phyloP scores from a whole-genome alignment of 2,113 vertebrate genomes.

The Motacilla tschutschensis region DNA sequence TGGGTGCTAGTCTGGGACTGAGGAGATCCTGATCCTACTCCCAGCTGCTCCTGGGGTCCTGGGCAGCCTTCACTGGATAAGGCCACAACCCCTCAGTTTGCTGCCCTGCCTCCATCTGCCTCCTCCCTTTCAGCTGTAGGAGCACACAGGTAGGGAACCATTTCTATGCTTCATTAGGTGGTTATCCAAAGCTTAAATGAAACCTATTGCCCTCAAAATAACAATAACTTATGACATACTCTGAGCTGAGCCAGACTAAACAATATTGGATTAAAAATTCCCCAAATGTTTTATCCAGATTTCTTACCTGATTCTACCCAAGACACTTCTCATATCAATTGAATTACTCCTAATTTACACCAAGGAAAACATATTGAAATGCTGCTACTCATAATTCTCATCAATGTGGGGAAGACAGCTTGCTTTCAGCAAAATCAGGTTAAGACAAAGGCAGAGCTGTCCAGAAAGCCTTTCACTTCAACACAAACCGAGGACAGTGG shows the following conservation, averaged over 20 bases:
- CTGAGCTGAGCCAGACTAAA: background rate
- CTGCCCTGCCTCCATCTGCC: background rate
- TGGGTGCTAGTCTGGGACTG: background rate
- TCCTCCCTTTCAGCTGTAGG: background rate
- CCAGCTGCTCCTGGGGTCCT: background rate
- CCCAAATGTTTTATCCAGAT: background rate
- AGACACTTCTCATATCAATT: background rate
- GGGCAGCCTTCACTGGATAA: background rate
- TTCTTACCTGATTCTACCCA: background rate
- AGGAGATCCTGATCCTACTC: background rate
- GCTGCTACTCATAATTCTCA: background rate
- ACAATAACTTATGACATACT: background rate
- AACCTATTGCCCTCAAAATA: background rate
- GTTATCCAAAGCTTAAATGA: background rate
- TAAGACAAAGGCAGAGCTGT: background rate
- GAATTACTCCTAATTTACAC: background rate
- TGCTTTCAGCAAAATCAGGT: background rate
- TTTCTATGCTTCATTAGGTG: background rate
- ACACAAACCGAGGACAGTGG: background rate
- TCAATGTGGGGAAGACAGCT: background rate
- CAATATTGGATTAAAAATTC: background rate
- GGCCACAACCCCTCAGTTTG: background rate
- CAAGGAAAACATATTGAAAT: background rate
- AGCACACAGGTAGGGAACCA: background rate
- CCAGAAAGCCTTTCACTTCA: background rate